Evolutionary conservation across 2,888 invertebrate species (phyloP).

Genomic region (Mesochorus sp.): DNA sequence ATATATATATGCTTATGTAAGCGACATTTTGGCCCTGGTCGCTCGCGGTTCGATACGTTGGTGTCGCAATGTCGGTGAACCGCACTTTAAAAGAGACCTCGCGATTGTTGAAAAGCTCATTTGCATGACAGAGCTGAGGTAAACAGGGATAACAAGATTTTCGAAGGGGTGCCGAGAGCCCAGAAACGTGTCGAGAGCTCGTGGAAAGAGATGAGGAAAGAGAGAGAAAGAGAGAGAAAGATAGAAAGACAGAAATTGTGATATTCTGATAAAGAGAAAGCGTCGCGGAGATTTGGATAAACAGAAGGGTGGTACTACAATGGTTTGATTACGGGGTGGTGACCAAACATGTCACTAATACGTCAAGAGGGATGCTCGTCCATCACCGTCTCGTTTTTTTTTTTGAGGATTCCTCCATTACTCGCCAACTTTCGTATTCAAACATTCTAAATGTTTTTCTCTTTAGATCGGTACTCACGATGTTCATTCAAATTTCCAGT

Average conservation of each 20-base stretch:
- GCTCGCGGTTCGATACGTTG: conserved; percentile 20
- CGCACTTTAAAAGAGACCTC: conserved; percentile 59
- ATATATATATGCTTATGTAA: neutral
- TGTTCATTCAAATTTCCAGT: neutral
- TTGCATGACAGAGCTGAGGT: conserved; percentile 77
- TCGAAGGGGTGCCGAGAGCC: conserved; percentile 64
- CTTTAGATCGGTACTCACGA: neutral
- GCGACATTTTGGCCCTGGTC: conserved; percentile 15
- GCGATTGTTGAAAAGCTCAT: conserved; percentile 74
- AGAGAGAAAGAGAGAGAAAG: neutral
- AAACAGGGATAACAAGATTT: conserved; percentile 77
- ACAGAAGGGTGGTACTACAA: conserved; percentile 37
- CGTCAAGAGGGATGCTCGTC: conserved; percentile 18
- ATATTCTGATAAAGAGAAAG: conserved; percentile 17
- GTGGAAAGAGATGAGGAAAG: no score
- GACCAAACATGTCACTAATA: conserved; percentile 56
- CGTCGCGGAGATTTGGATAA: conserved; percentile 5
- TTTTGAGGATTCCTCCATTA: neutral
- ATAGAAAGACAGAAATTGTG: conserved; percentile 17
- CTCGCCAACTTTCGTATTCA: neutral
- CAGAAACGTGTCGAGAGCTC: conserved; percentile 54
- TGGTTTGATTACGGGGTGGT: conserved; percentile 53
- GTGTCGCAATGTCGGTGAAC: conserved; percentile 51
- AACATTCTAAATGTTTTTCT: conserved; percentile 14
- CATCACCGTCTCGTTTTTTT: neutral